Conservation (phyloP, 2,113 vertebrate species). For the Mugil cephalus region DNA sequence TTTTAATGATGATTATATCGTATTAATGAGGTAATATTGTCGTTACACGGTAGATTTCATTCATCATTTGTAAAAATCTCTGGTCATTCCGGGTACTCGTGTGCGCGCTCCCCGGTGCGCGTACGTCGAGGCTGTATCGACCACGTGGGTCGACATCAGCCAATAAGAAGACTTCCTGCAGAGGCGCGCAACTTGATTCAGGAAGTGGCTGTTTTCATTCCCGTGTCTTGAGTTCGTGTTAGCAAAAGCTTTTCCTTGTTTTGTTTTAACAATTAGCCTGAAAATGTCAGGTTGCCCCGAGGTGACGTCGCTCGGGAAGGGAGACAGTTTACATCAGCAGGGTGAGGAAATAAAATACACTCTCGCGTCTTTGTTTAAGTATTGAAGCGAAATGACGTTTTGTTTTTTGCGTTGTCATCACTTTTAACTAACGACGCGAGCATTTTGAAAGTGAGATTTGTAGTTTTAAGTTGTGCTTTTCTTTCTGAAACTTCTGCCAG, state of each 20-base stretch:
- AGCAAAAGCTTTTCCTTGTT: too few species aligned
- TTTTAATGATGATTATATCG: too few species aligned
- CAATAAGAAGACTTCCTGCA: slow-evolving; percentile 46
- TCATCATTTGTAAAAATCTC: not conserved
- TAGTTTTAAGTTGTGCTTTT: not conserved
- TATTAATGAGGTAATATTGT: not conserved
- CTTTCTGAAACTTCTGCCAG: not conserved
- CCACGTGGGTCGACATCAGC: slow-evolving; percentile 12
- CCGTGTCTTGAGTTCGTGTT: not conserved
- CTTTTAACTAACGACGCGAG: too few species aligned
- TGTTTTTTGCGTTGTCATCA: not conserved
- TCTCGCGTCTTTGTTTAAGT: too few species aligned
- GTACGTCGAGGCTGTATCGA: too few species aligned
- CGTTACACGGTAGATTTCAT: not conserved
- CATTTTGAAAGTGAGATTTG: too few species aligned
- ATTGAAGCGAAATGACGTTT: not conserved
- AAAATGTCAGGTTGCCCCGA: slow-evolving; percentile 54
- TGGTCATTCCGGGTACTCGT: not conserved
- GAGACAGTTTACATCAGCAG: slow-evolving; percentile 74
- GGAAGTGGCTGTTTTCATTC: slow-evolving; percentile 53
- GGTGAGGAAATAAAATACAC: slow-evolving; percentile 49
- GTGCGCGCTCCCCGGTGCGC: not conserved
- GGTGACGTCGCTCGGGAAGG: slow-evolving; percentile 50
- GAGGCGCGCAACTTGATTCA: slow-evolving; percentile 60
- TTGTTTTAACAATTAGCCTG: too few species aligned